phyloP scores from a whole-genome alignment of 1,140 invertebrate genomes.

The Mesaphorura yosii region DNA sequence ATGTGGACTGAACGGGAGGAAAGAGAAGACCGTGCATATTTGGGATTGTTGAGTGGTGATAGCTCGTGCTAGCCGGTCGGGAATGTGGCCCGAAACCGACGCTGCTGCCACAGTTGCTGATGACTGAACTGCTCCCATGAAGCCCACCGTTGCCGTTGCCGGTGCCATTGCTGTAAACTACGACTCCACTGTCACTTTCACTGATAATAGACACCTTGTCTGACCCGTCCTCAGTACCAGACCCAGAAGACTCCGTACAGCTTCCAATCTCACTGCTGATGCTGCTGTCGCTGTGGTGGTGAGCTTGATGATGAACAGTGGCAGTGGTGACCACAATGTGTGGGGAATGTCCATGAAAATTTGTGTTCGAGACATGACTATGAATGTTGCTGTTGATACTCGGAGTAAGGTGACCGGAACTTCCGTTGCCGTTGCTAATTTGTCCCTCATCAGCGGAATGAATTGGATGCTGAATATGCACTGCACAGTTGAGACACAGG shows the following conservation, averaged over 20 bases:
- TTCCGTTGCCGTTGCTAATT: neutral
- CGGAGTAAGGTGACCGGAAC: neutral
- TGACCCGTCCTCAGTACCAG: slow-evolving; percentile 50
- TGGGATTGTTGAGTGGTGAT: slow-evolving; percentile 70
- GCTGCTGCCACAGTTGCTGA: too few relatives aligned
- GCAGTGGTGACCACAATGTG: slow-evolving; percentile 30
- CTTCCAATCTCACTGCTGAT: slow-evolving; percentile 29
- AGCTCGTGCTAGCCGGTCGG: slow-evolving; percentile 79
- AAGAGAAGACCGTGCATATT: slow-evolving; percentile 50
- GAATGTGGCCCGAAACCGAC: too few relatives aligned
- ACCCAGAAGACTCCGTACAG: slow-evolving; percentile 22
- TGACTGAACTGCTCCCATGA: too few relatives aligned
- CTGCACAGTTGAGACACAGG: slow-evolving; percentile 77
- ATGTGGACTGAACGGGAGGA: slow-evolving; percentile 46
- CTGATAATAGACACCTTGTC: slow-evolving; percentile 94
- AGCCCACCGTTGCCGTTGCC: neutral
- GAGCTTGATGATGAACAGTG: slow-evolving; percentile 25
- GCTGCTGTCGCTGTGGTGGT: slow-evolving; percentile 27
- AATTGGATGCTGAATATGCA: slow-evolving; percentile 57
- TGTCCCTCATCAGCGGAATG: slow-evolving; percentile 35
- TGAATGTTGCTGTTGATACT: slow-evolving; percentile 4
- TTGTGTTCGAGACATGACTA: slow-evolving; percentile 16
- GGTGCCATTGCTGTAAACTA: slow-evolving; percentile 56
- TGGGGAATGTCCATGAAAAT: slow-evolving; percentile 27
- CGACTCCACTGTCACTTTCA: slow-evolving; percentile 93